phyloP scores from a whole-genome alignment of 2,113 vertebrate genomes.

The Octodon degus region DNA sequence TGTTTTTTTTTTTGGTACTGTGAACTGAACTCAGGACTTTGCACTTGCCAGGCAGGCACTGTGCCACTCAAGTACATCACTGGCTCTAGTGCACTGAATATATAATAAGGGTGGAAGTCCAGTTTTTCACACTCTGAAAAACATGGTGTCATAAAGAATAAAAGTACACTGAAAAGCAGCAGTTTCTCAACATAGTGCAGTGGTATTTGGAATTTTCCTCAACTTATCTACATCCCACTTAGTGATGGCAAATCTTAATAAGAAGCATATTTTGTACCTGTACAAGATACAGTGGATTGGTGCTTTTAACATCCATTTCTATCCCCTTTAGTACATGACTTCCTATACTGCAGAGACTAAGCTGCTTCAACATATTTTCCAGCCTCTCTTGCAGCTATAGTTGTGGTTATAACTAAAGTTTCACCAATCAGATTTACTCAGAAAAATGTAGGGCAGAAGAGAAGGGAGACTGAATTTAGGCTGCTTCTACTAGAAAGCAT shows the following conservation, averaged over 20 bases:
- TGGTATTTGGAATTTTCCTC: neutral
- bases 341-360: neutral
- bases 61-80: too few species aligned
- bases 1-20: too few species aligned
- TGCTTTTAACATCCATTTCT: neutral
- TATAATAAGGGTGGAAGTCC: neutral
- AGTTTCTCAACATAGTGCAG: neutral
- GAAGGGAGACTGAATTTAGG: neutral
- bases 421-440: neutral
- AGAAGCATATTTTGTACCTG: slow-evolving; percentile 17
- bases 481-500: neutral
- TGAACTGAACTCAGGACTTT: too few species aligned
- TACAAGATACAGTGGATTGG: neutral
- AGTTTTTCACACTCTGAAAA: neutral
- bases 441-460: slow-evolving; percentile 12
- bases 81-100: neutral
- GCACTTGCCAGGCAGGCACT: too few species aligned
- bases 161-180: slow-evolving; percentile 28
- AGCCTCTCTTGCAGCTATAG: neutral
- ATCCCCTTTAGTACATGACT: neutral
- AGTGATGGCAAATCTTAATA: neutral
- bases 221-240: neutral
- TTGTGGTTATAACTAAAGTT: neutral
- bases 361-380: slow-evolving; percentile 8
- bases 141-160: slow-evolving; percentile 2